Percentiles rank a stretch among this genome's conserved stretches.
phyloP scores from a whole-genome alignment of 1,140 invertebrate genomes.

The Sycophila sp. region DNA sequence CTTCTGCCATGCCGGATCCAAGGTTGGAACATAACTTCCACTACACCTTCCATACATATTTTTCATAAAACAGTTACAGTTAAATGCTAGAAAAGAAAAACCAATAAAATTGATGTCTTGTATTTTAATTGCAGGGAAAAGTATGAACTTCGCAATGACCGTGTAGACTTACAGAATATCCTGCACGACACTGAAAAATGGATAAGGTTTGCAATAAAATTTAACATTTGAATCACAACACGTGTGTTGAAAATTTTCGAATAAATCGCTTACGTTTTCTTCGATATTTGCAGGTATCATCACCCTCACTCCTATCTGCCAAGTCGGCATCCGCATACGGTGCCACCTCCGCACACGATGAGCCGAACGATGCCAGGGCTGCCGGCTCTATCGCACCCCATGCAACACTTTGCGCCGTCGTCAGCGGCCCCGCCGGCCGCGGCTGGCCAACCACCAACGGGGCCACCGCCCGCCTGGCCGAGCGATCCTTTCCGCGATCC shows the following conservation, averaged over 20 bases:
- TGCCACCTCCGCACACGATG: conserved; percentile 62
- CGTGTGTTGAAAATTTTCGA: too few relatives aligned
- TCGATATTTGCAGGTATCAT: conserved; percentile 42
- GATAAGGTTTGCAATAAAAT: conserved; percentile 35
- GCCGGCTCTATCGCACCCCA: conserved; percentile 56
- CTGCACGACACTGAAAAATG: conserved; percentile 37
- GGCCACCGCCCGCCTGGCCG: conserved; percentile 60
- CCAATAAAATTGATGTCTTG: background rate
- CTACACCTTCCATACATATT: background rate
- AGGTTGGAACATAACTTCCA: conserved; percentile 48
- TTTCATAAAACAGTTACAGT: background rate
- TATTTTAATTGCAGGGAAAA: conserved; percentile 26
- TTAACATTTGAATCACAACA: too few relatives aligned
- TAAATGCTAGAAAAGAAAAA: background rate
- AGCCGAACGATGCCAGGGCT: conserved; percentile 62
- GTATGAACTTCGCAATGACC: conserved; percentile 34
- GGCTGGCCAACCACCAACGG: conserved; percentile 54
- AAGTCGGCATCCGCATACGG: conserved; percentile 57
- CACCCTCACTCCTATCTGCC: conserved; percentile 58
- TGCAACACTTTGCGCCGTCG: conserved; percentile 69
- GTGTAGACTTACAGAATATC: conserved; percentile 27
- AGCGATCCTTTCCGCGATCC: conserved; percentile 73
- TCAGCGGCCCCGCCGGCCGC: conserved; percentile 53
- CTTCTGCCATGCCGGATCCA: conserved; percentile 59
- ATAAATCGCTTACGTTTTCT: background rate